Evolutionary conservation across 2,888 invertebrate genomes (phyloP), one percentile per base, ranked within the genome.

Genomic region (Drosophila yooni): DNA sequence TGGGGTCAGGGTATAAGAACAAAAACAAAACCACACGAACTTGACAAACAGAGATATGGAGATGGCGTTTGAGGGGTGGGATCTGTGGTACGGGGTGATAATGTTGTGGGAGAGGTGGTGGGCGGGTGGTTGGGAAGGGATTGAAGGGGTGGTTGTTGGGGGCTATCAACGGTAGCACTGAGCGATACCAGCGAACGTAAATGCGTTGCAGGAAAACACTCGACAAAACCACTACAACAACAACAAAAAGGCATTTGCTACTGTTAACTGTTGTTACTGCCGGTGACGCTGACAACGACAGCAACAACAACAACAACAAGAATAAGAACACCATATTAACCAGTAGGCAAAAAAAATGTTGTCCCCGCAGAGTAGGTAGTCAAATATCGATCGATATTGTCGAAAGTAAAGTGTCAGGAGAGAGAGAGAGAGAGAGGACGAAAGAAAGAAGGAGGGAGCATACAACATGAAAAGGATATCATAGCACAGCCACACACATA

Each of bases 201-300:
- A 84, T 89, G 90, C 91, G 88, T 89, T 89, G 90, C 89, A 90
- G 90, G 84, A 91, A 81, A 88, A 76, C 83, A 81, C 86, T 85
- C 67, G 78, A 73, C 74, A 62, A 62, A 65, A 65, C 46, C 62
- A 36, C 11, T 25, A 68, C 65, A 62, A 60, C 51, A 70, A 70
- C 54, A 57, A 68, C 56, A 71, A 60, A 43, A 64, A 67, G 59
- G 59, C 79, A 62, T 70, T 64, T 74, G 81, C 68, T 63, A 65
- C 83, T 80, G 74, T 76, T 83, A 71, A 72, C 81, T 77, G 81
- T 75, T 73, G 81, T 70, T 70, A 53, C 62, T 74, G 60, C 65
- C 68, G 75, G 63, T 81, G 80, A 66, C 83, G 73, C 63, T 65
- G 58, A 64, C 79, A 74, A 68, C 67, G 48, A 57, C 66, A 48